Evolutionary conservation across 2,888 invertebrate genomes (phyloP), one percentile per base, ranked within the genome.

Genomic region (Drosophila rubida): DNA sequence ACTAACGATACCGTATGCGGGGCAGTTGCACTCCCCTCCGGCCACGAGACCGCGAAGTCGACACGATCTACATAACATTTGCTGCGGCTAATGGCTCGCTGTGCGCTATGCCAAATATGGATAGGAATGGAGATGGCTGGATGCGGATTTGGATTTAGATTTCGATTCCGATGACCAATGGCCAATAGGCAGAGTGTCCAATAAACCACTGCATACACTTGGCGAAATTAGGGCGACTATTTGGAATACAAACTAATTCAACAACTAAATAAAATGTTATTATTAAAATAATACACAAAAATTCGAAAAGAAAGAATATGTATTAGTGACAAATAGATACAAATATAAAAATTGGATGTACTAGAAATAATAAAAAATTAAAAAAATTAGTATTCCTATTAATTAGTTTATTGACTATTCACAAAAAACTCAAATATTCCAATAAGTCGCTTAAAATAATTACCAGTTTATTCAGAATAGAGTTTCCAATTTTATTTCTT

Each of bases 61-160:
- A 81, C 82, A 71, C 82, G 88, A 81, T 81, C 88, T 81, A 81
- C 88, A 87, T 85, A 87, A 67, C 85, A 75, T 87, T 82, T 75
- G 79, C 71, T 62, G 60, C 61, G 71, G 65, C 86, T 78, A 81
- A 85, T 81, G 88, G 88, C 57, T 71, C 61, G 54, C 49, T 77
- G 64, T 64, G 68, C 68, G 61, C 62, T 49, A 46, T 63, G 82
- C 86, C 87, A 81, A 80, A 80, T 78, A 72, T 72, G 57, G 73
- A 45, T 63, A 30, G 48, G 59, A 54, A 74, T 69, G 61, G 55
- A 71, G 51, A 63, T 68, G 46, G 62, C 7, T 35, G 57, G 19
- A 35, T 19, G 32, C 35, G 48, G 59, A 51, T 65, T 14, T 55
- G 58, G n/a, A 49, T 49, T 11, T 14, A 25, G 59, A 68, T 27